Conservation (phyloP, 2,797 vertebrate species). For the Xenopus petersii region DNA sequence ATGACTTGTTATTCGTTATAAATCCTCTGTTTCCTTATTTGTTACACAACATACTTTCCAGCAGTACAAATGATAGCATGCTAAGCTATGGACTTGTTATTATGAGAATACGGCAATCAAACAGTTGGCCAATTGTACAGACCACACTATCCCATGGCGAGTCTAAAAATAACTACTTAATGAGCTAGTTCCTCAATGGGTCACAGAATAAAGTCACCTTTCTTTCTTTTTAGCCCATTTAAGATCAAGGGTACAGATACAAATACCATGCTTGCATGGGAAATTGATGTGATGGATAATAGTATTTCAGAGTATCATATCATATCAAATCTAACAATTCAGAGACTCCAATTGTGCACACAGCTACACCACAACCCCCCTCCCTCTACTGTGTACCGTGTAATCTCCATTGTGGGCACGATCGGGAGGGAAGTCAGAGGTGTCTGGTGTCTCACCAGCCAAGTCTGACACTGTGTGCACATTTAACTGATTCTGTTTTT, state of each 20-base stretch:
- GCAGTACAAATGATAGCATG: neutral
- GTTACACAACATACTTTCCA: neutral
- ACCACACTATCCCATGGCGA: neutral
- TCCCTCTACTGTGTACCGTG: too few species aligned
- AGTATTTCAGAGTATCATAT: too few species aligned
- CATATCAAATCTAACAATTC: too few species aligned
- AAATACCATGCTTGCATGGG: neutral
- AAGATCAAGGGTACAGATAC: neutral
- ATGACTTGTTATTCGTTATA: conserved; percentile 4
- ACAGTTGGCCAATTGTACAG: neutral
- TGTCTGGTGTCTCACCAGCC: too few species aligned
- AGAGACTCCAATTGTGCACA: too few species aligned
- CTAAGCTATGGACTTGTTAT: neutral
- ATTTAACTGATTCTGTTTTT: too few species aligned
- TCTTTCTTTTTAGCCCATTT: neutral
- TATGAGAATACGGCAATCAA: neutral
- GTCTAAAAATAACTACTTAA: conserved; percentile 2
- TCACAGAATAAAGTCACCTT: neutral
- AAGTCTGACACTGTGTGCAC: too few species aligned
- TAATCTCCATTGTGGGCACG: too few species aligned
- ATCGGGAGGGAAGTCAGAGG: too few species aligned
- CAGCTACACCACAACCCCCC: too few species aligned
- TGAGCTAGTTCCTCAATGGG: neutral
- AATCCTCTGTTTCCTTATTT: neutral
- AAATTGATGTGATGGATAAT: neutral